Conservation (phyloP, 2,113 vertebrate genomes). For the Hemibates koningsi region DNA sequence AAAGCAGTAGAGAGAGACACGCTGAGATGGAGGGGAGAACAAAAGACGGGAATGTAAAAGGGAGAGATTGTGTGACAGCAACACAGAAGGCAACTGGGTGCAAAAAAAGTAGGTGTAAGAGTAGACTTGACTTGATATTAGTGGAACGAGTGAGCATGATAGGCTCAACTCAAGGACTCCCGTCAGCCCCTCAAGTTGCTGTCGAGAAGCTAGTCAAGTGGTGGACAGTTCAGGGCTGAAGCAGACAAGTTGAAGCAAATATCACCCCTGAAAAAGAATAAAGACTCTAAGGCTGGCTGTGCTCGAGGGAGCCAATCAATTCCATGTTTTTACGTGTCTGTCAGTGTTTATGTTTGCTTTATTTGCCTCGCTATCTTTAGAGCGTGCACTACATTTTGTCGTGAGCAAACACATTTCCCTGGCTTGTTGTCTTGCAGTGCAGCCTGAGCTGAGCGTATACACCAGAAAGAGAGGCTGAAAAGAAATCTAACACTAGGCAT, state of each 20-base stretch:
- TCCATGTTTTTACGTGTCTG: neutral
- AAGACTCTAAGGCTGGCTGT: neutral
- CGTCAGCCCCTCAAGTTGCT: neutral
- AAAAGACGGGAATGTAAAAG: constrained; percentile 2
- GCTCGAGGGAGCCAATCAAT: neutral
- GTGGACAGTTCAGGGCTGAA: neutral
- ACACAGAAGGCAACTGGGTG: neutral
- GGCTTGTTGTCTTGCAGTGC: neutral
- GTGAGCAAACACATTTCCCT: neutral
- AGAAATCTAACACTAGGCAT: neutral
- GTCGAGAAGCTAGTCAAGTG: neutral
- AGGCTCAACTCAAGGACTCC: neutral
- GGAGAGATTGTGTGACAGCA: constrained; percentile 18
- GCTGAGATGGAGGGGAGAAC: constrained; percentile 7
- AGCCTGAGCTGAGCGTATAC: neutral
- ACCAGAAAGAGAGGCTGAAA: neutral
- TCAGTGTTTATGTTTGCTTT: neutral
- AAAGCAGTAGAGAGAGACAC: constrained; percentile 17
- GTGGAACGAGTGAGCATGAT: neutral
- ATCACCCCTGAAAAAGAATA: neutral
- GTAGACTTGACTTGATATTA: constrained; percentile 11
- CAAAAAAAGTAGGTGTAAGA: neutral
- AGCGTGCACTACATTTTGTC: neutral
- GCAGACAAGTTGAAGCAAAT: neutral
- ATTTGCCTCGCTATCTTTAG: neutral